Percentiles rank a stretch among this genome's conserved stretches.
These are phyloP conservation scores for Columba livia DNA, from an alignment of 2,113 vertebrate genomes.

Conservation along the genomic window DNA sequence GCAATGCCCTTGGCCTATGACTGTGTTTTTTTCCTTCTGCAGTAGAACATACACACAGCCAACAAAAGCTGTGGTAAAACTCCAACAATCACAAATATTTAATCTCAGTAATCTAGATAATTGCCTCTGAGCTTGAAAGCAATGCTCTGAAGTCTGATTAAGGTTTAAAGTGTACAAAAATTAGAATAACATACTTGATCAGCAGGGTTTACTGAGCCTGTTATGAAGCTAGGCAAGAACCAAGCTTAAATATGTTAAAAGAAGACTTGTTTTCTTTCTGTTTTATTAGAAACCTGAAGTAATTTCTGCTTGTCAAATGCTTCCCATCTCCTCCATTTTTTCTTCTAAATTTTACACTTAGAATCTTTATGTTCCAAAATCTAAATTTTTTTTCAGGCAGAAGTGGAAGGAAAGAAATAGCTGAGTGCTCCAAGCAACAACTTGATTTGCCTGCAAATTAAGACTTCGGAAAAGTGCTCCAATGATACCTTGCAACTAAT, in stretches of 20 bases:
- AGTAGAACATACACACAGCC: background rate
- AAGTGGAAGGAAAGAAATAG: background rate
- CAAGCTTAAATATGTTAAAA: background rate
- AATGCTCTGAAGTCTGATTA: background rate
- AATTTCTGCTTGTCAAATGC: background rate
- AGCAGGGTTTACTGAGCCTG: background rate
- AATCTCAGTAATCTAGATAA: slow-evolving; percentile 17
- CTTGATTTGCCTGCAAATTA: background rate
- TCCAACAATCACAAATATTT: slow-evolving; percentile 33
- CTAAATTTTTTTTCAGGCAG: background rate
- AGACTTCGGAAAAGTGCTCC: background rate
- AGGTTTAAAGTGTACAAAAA: slow-evolving; percentile 11
- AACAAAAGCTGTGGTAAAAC: background rate
- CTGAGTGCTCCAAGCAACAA: background rate
- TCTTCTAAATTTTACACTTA: background rate
- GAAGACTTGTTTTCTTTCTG: rapidly evolving
- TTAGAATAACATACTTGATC: background rate
- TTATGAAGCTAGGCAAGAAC: background rate
- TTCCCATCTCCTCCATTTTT: background rate
- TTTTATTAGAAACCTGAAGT: background rate
- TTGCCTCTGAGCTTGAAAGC: background rate
- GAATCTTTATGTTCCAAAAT: background rate
- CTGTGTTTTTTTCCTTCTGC: background rate
- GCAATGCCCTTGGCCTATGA: background rate
- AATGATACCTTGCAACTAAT: background rate